Conservation (phyloP, 1,140 invertebrate species). For the Diuraphis noxia region DNA sequence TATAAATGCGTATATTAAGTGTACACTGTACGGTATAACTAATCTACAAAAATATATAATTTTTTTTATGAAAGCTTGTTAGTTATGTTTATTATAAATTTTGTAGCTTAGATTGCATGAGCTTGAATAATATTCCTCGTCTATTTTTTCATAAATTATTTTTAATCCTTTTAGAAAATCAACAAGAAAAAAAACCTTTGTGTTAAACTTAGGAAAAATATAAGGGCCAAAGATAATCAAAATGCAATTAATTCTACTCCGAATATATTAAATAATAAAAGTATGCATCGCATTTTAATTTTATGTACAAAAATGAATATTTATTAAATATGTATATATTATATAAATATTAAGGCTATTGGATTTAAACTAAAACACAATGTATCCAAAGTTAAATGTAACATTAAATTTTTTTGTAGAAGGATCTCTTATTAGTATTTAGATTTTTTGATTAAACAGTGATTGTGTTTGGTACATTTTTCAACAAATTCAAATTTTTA, state of each 20-base stretch:
- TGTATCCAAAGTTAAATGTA: background rate
- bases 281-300: conserved; percentile 1
- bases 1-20: too few relatives aligned
- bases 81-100: background rate
- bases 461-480: background rate
- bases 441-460: background rate
- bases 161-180: background rate
- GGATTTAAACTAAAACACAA: background rate
- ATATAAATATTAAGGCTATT: background rate
- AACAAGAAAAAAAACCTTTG: background rate
- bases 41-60: background rate
- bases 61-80: background rate
- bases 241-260: background rate
- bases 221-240: background rate
- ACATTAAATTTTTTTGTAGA: background rate
- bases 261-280: conserved; percentile 14
- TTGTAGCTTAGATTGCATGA: background rate
- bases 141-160: background rate
- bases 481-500: background rate
- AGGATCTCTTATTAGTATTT: background rate
- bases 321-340: background rate
- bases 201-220: conserved; percentile 1
- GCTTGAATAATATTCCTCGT: background rate
- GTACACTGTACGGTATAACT: background rate
- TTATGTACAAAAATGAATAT: background rate